phyloP scores from a whole-genome alignment of 1,140 invertebrate species.

The Meloidogyne chitwoodi region DNA sequence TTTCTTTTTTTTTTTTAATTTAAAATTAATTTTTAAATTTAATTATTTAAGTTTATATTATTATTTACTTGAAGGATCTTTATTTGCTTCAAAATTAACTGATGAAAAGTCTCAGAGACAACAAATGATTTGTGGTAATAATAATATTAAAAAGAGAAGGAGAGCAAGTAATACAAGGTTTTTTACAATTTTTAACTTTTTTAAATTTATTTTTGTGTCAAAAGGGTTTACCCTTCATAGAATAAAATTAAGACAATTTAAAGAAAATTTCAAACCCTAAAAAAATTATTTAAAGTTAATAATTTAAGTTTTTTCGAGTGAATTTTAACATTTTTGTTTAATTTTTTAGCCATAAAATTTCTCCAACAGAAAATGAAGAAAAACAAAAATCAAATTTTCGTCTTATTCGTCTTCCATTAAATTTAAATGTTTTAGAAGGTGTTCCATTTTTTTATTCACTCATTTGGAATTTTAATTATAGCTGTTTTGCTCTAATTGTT shows the following conservation, averaged over 20 bases:
- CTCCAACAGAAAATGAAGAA: background rate
- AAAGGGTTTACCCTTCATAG: no score
- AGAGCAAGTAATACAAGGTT: background rate
- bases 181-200: no score
- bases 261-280: no score
- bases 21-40: slow-evolving; percentile 9
- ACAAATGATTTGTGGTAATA: no score
- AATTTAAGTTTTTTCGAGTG: no score
- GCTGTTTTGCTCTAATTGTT: slow-evolving; percentile 26
- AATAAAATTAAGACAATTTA: no score
- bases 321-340: no score
- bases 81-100: background rate
- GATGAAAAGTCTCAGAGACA: no score
- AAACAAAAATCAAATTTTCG: background rate
- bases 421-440: slow-evolving; percentile 20
- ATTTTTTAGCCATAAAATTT: no score
- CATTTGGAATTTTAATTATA: slow-evolving; percentile 26
- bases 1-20: slow-evolving; percentile 6
- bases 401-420: slow-evolving; percentile 21
- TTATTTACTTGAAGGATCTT: slow-evolving; percentile 21
- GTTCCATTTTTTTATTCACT: slow-evolving; percentile 28
- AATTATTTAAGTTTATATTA: slow-evolving; percentile 29
- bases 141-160: slow-evolving; percentile 4
- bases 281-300: no score
- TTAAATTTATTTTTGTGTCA: no score